A percentile compares a stretch with the other conserved stretches of the same genome.
phyloP scores from a whole-genome alignment of 1,140 invertebrate genomes.

The Gyrodactylus salaris region DNA sequence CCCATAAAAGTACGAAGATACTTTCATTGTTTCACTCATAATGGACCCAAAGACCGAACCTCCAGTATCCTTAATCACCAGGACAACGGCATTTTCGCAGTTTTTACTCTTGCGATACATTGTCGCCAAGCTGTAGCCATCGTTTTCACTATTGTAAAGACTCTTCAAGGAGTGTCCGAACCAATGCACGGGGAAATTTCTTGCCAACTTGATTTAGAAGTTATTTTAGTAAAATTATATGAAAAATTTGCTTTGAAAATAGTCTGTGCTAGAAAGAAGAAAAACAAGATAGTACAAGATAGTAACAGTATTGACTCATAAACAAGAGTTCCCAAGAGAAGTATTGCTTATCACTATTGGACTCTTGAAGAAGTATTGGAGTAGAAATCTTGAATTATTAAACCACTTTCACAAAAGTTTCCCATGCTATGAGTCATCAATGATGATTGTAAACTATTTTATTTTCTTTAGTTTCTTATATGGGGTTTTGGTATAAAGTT shows the following conservation, averaged over 20 bases:
- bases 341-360: no score
- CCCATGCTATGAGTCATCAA: no score
- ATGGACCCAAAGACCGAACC: background rate
- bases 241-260: background rate
- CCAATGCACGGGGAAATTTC: background rate
- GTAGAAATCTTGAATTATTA: no score
- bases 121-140: constrained; percentile 2
- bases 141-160: background rate
- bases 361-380: no score
- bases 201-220: background rate
- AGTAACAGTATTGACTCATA: no score
- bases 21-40: background rate
- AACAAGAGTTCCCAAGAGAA: no score
- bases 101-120: background rate
- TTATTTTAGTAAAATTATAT: no score
- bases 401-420: no score
- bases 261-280: background rate
- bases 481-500: no score
- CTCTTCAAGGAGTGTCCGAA: background rate
- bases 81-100: background rate
- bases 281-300: background rate
- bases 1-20: background rate
- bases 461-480: no score
- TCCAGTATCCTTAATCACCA: background rate
- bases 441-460: no score